Conservation (phyloP, 2,797 vertebrate species). For the Gambelia wislizenii region DNA sequence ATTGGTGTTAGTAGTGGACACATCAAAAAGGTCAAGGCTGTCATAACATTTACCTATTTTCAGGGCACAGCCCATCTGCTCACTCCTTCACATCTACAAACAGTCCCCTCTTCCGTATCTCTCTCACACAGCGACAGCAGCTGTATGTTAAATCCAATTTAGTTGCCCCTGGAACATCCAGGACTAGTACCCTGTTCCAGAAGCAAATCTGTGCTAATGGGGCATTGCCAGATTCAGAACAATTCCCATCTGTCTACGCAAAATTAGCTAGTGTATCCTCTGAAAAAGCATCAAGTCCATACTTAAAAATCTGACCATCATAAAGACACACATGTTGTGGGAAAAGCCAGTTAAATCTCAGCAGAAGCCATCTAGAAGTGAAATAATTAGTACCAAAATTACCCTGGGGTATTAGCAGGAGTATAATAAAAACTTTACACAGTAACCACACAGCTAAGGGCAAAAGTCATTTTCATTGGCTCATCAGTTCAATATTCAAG, state of each 20-base stretch:
- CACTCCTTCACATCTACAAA: not conserved
- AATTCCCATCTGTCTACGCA: not conserved
- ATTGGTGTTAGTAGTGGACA: too few relatives aligned
- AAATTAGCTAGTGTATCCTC: not conserved
- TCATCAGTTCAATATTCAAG: constrained; percentile 10
- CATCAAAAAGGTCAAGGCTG: not conserved
- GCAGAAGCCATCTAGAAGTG: not conserved
- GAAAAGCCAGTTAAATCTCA: not conserved
- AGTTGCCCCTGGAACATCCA: not conserved
- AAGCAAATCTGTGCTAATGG: not conserved
- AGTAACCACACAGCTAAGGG: not conserved
- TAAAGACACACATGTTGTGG: not conserved
- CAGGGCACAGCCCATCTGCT: not conserved
- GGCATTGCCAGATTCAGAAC: not conserved
- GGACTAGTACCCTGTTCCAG: too few relatives aligned
- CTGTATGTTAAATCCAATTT: not conserved
- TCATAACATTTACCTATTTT: not conserved
- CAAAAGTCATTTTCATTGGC: constrained; percentile 4
- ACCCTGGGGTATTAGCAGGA: not conserved
- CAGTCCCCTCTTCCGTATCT: not conserved
- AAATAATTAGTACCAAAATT: not conserved
- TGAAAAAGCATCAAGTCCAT: not conserved
- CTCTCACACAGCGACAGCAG: not conserved
- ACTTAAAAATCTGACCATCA: not conserved
- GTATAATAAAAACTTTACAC: not conserved